Evolutionary conservation across 2,113 vertebrate species (phyloP).

Genomic region (Astatotilapia flaviijosephi): DNA sequence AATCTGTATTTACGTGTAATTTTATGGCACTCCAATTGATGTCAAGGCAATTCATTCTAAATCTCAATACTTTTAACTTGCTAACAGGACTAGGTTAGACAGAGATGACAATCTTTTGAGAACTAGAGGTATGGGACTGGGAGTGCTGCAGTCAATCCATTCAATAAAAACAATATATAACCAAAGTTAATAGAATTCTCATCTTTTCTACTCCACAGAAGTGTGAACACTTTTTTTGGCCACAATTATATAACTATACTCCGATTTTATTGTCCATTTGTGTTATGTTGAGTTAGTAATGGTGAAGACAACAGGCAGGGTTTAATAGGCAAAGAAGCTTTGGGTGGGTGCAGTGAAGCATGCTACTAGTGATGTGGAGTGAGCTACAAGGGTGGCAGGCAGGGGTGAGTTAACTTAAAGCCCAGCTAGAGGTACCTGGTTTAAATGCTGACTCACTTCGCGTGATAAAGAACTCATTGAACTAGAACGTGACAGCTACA

Average conservation of each 20-base stretch:
- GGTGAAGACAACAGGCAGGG: slow-evolving; percentile 41
- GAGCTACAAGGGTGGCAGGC: neutral
- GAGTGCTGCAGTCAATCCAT: neutral
- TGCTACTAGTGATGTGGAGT: neutral
- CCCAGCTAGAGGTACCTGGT: slow-evolving; percentile 89
- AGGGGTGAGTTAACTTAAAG: slow-evolving; percentile 19
- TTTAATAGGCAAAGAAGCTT: neutral
- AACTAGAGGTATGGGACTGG: neutral
- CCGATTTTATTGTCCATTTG: neutral
- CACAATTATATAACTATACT: neutral
- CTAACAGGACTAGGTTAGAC: neutral
- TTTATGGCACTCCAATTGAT: neutral
- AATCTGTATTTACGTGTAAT: neutral
- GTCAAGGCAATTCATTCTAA: neutral
- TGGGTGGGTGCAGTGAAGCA: slow-evolving; percentile 5
- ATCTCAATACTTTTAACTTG: neutral
- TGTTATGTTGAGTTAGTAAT: neutral
- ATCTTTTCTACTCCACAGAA: neutral
- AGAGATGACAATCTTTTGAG: neutral
- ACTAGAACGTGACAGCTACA: slow-evolving; percentile 95
- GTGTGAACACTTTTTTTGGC: neutral
- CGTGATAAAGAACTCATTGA: slow-evolving; percentile 96
- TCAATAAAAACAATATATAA: neutral
- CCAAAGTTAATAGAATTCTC: neutral
- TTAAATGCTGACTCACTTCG: slow-evolving; percentile 97